Evolutionary conservation across 1,140 invertebrate species (phyloP), one percentile per base, ranked within the genome.

Genomic region (Matsumurasca onukii): DNA sequence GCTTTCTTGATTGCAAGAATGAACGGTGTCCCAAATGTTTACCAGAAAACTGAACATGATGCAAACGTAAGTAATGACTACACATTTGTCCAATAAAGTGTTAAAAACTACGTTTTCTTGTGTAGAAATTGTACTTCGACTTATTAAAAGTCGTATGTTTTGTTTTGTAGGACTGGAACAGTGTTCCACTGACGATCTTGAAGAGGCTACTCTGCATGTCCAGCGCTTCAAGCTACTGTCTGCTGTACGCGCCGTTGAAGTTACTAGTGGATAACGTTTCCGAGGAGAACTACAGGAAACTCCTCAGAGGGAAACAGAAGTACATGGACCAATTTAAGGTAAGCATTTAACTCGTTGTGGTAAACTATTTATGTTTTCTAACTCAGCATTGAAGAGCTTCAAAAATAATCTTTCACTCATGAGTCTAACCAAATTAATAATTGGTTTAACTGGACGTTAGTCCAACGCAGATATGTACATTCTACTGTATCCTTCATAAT

Each of bases 41-140:
- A 69, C 34, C 70, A 73, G 48, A 63, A 66, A 59, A 30, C 63
- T 31, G 69, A 71, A 27, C 65, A 63, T 9, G 27, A 70, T 39
- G 67, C 73, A 25, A 67, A 73, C 30, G 73, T 74, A 68, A 67
- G 73, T 74, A 49, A 29, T n/a, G n/a, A n/a, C n/a, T n/a, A n/a
- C n/a, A n/a, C n/a, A n/a, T n/a, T n/a, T n/a, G n/a, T n/a, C n/a
- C n/a, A n/a, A n/a, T n/a, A n/a, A n/a, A n/a, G n/a, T n/a, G n/a
- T n/a, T n/a, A n/a, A n/a, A n/a, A n/a, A n/a, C n/a, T n/a, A n/a
- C n/a, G n/a, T n/a, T n/a, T n/a, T n/a, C n/a, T n/a, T n/a, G n/a
- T n/a, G n/a, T n/a, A n/a, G n/a, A n/a, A n/a, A n/a, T n/a, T n/a
- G n/a, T n/a, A n/a, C n/a, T n/a, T n/a, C n/a, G n/a, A n/a, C n/a